Evolutionary conservation across 2,113 vertebrate species (phyloP), one percentile per base, ranked within the genome.

Genomic region (Argyrosomus japonicus): DNA sequence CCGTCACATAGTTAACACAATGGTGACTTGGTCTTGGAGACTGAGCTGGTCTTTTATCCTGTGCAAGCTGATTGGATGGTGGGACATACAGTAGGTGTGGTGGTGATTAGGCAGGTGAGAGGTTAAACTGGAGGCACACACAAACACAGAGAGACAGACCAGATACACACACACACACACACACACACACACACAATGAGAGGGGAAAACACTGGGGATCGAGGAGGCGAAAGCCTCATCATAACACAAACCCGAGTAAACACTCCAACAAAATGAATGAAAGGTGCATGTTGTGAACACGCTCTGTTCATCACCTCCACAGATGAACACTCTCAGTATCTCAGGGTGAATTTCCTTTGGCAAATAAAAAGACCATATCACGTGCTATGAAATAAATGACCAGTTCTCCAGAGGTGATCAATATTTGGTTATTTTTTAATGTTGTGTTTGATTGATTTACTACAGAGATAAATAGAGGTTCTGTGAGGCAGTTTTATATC

Each of bases 351-450:
- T 68, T 81, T 81, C 48, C 60, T 43, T 45, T 17, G 56, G 36
- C n/a, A 27, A 32, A 54, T 63, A 23, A 54, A 71, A 47, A 50
- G 61, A 60, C 9, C 3, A 10, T 14, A 36, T 81, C 45, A 64
- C 29, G 21, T 68, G 54, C 4, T 32, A 8, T 25, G 9, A 61
- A 67, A 67, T 18, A 48, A 83, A 56, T 27, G 10, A 79, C 81
- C 12, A 51, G 77, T 23, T 40, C 47, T 51, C 5, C 21, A 13
- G 14, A 75, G 13, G 5, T 45, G 15, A 85, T 85, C 47, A 54
- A 79, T 92, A 86, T 53, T 74, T 78, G 17, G 71, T 67, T 79
- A 61, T 48, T 84, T 79, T 70, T 81, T 77, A 69, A 63, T 51
- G 32, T 51, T 54, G 25, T 78, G 75, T 79, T 81, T 82, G 45